Evolutionary conservation across 1,140 invertebrate species (phyloP), one percentile per base, ranked within the genome.

Genomic region (Galleria mellonella): DNA sequence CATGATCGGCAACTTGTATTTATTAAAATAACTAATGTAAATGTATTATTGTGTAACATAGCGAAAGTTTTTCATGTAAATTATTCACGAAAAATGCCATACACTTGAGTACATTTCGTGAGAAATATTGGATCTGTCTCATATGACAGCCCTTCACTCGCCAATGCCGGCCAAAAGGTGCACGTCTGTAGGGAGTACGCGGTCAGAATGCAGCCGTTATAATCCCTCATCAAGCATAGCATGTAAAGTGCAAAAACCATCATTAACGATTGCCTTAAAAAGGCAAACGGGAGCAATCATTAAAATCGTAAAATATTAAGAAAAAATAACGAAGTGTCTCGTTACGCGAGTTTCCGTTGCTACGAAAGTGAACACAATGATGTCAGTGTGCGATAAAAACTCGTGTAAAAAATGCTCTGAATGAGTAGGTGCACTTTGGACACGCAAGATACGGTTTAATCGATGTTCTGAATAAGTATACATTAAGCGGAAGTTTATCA

Each of bases 221-320:
- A 79, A 75, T 78, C 72, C 72, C 74, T 75, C 78, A 72, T 78
- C 72, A 62, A 66, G 64, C 58, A 65, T 72, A 72, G 65, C 74
- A 71, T 68, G 68, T 73, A 54, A 55, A 74, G 68, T 79, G 69
- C 71, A 82, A 77, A 77, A 79, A 64, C 72, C 71, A 77, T 82
- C 76, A 82, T 84, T 84, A 82, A 79, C 65, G 72, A 77, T 70
- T 62, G 55, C 81, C 76, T 74, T 81, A 81, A 84, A 81, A 82
- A 81, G 75, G 69, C 68, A 65, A 83, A 77, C 69, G 62, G 62
- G 75, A 78, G 69, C 81, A 74, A 78, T 82, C 75, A 77, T 81
- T 81, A 77, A 76, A 78, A 66, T 74, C 67, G 70, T 56, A 68
- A 81, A 82, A 83, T 77, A 75, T 73, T 73, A 60, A 57, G 69